These are phyloP conservation scores for Anisognathus igniventris DNA, from an alignment of 2,797 vertebrate genomes.

Conservation along the genomic window DNA sequence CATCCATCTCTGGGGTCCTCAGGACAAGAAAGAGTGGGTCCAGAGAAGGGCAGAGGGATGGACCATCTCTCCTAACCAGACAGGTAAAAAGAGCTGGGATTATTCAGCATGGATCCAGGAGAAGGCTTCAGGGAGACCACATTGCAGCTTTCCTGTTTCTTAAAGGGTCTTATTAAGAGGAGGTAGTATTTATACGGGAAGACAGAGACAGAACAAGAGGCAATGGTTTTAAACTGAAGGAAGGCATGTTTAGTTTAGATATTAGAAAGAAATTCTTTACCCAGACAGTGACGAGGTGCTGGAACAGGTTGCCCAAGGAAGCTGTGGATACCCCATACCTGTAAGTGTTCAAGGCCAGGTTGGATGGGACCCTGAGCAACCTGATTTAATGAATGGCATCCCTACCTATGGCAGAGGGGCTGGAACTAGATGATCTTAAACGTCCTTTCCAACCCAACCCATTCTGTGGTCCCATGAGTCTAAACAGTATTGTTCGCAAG, in stretches of 20 bases:
- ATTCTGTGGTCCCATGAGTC: background rate
- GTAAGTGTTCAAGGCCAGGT: background rate
- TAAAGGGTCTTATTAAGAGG: background rate
- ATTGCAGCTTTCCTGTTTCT: background rate
- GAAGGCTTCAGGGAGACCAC: background rate
- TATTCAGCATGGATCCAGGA: background rate
- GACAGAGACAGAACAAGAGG: background rate
- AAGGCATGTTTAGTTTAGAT: background rate
- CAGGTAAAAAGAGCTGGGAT: background rate
- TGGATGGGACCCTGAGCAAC: background rate
- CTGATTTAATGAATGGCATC: background rate
- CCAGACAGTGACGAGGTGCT: background rate
- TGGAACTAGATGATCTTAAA: background rate
- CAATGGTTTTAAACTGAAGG: background rate
- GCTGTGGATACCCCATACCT: background rate
- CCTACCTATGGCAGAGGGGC: background rate
- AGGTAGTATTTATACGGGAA: background rate
- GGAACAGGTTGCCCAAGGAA: background rate
- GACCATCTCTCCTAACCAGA: background rate
- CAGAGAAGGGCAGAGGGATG: background rate
- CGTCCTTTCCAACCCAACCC: background rate
- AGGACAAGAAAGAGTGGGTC: background rate
- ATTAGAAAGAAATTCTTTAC: background rate
- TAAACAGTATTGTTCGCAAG: background rate
- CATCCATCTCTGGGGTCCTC: background rate